These are phyloP conservation scores for Corythoichthys intestinalis DNA, from an alignment of 2,113 vertebrate genomes.

Conservation along the genomic window DNA sequence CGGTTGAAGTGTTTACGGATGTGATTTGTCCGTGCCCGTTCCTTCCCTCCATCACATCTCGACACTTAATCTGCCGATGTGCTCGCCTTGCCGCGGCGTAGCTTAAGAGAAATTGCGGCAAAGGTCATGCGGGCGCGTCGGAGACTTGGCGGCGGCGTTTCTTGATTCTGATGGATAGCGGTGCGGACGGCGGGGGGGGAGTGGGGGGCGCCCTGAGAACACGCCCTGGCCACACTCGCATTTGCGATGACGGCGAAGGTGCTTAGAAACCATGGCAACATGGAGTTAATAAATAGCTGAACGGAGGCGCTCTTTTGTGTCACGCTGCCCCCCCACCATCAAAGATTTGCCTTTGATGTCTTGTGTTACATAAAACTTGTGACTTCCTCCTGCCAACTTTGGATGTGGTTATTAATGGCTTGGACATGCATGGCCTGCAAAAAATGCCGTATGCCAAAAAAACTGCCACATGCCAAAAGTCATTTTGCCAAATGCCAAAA, in stretches of 20 bases:
- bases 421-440: too few relatives aligned
- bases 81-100: constrained; percentile 3
- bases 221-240: constrained; percentile 26
- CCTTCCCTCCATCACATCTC: constrained; percentile 21
- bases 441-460: too few relatives aligned
- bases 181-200: constrained; percentile 3
- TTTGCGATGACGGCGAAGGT: constrained; percentile 48
- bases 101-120: constrained; percentile 17
- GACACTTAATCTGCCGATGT: constrained; percentile 23
- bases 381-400: constrained; percentile 21
- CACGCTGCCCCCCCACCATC: not conserved
- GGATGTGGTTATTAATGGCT: too few relatives aligned
- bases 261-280: constrained; percentile 64
- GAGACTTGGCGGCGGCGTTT: constrained; percentile 24
- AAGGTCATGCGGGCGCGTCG: not conserved
- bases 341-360: constrained; percentile 47
- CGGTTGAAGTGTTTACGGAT: constrained; percentile 24
- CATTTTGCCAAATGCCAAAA: too few relatives aligned
- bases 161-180: constrained; percentile 50
- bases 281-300: constrained; percentile 61
- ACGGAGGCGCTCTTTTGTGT: constrained; percentile 28
- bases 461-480: too few relatives aligned
- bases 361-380: constrained; percentile 51
- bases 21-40: constrained; percentile 26
- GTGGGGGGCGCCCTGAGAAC: constrained; percentile 15